Base-by-base conservation (phyloP, 2,888 invertebrate species). In the Schizotus pectinicornis region DNA sequence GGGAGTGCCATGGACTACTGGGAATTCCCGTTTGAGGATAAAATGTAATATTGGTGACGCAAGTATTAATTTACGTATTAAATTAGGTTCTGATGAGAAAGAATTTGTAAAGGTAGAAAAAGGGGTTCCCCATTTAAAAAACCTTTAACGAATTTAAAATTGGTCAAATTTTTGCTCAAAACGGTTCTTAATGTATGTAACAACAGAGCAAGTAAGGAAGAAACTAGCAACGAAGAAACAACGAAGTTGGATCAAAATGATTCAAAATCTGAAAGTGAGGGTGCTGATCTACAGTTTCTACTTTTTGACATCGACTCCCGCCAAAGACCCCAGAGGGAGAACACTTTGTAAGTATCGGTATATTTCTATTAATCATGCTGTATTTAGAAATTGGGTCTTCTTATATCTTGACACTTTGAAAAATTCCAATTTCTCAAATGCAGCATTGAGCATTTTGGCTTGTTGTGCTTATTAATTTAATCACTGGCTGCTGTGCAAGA, bases 261-360 rank as follows among this genome's bases (percentile, higher is more conserved):
- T 32, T 11, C 11, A 13, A 45, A 52, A 33, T 22, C 22, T 22
- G 39, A 56, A 33, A 45, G 8, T 45, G 43, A 56, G 41, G 50
- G 38, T 50, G 50, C 64, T 22, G 70, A 68, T 32, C 30, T 67
- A 39, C 67, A 72, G 53, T 67, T 70, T 12, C 61, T 71, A 14
- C 51, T 66, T 33, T 72, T 69, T 62, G 71, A 71, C 38, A 65
- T 69, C 64, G 61, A 56, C 13, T 62, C 65, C 9, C 42, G 52
- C 6, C 69, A 68, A 43, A 65, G 47, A 54, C 47, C 31, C 36
- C 59, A 50, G 30, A 54, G 61, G 39, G 71, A 74, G 64, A 73
- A 75, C 42, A 71, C 73, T 14, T 51, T 75, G 75, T 75, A 71
- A 72, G 75, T 75, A 58, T 22, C 9, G 37, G n/a, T 48, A 13